phyloP scores from a whole-genome alignment of 1,140 invertebrate species.

The Drosophila nikananu region DNA sequence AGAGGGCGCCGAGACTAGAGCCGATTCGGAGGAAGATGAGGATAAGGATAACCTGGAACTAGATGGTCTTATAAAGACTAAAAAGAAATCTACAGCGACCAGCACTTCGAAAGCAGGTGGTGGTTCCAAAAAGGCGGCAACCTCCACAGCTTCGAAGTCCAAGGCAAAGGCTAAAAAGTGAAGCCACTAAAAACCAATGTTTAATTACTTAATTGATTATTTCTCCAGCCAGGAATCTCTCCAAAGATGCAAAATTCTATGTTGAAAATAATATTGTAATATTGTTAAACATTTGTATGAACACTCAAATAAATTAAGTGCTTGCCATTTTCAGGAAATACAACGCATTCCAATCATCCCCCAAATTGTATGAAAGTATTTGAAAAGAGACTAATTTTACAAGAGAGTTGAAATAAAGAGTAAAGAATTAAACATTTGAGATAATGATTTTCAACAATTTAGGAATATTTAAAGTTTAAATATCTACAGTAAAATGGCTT shows the following conservation, averaged over 20 bases:
- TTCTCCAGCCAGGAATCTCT: neutral
- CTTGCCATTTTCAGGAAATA: neutral
- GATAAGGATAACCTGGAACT: slow-evolving; percentile 89
- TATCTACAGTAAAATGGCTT: too few species aligned
- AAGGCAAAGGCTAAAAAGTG: slow-evolving; percentile 67
- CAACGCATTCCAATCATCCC: neutral
- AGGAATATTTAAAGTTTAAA: too few species aligned
- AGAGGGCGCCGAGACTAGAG: slow-evolving; percentile 81
- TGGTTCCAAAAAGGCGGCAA: slow-evolving; percentile 50
- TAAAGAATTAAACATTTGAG: neutral
- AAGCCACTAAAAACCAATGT: neutral
- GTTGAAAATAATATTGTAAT: neutral
- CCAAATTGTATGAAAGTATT: neutral
- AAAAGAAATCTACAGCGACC: slow-evolving; percentile 64
- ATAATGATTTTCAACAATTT: too few species aligned
- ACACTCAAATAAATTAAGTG: neutral
- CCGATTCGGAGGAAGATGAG: slow-evolving; percentile 84
- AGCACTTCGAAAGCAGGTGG: slow-evolving; percentile 43
- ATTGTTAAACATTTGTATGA: neutral
- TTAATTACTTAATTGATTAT: slow-evolving; percentile 7
- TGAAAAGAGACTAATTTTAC: neutral
- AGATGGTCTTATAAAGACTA: slow-evolving; percentile 92
- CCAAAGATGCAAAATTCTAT: neutral
- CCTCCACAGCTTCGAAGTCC: slow-evolving; percentile 49
- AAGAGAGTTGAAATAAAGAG: neutral